Evolutionary conservation across 2,797 vertebrate genomes (phyloP), one percentile per base, ranked within the genome.

Genomic region (Pseudochaenichthys georgianus): DNA sequence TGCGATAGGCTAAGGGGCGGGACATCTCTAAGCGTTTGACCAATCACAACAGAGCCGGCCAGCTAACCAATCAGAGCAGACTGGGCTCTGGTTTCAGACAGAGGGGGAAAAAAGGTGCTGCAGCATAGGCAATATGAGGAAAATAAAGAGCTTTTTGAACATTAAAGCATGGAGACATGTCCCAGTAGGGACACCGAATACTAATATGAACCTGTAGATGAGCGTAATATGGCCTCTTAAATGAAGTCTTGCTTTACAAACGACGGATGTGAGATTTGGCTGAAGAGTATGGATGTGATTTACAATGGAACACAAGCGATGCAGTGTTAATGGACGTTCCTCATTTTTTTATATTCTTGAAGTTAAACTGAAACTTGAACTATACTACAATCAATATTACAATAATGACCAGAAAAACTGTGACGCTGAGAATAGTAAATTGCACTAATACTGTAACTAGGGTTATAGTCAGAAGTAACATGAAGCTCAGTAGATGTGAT

Each of bases 401-500:
- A 31, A 70, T 4, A 2, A 55, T 54, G 48, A 23, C 46, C 52
- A 64, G 28, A 67, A 31, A 73, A 52, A 77, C 57, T 75, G 61
- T 78, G 51, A 78, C 13, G 0, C 34, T 31, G 73, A 46, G 23
- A 78, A 43, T 47, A 70, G 48, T 17, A 48, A 52, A 43, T 10
- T 79, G 70, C 47, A 81, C 77, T 66, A 23, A 75, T 74, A 82
- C 52, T 86, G 21, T 80, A 80, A 9, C 65, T 63, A 8, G 13
- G 62, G 46, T 83, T 42, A 46, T 3, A 57, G 19, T 19, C 19
- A 19, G 52, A 43, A 78, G 66, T 59, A 5, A 43, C 57, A 63
- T 11, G 3, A 81, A 79, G 16, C 84, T 92, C 87, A 87, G 86
- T 84, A 60, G 51, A 52, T 34, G 57, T 70, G 47, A 84, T 76